Percentiles rank a stretch among this genome's conserved stretches.
phyloP scores from a whole-genome alignment of 2,797 vertebrate genomes.

The Merluccius polli region DNA sequence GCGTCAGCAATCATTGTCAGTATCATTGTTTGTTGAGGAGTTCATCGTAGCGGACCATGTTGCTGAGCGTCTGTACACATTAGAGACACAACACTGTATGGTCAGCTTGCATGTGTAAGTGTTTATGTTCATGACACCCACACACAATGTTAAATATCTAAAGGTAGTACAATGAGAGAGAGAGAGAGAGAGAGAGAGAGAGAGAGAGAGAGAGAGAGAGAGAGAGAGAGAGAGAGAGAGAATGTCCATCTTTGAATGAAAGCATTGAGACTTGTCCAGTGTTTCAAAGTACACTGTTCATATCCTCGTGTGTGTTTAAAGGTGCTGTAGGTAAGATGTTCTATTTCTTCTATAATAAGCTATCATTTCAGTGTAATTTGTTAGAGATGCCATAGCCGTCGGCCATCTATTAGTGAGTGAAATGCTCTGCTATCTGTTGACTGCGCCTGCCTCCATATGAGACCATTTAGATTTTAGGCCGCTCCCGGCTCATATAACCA shows the following conservation, averaged over 20 bases:
- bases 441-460: background rate
- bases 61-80: too few species aligned
- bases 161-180: slow-evolving; percentile 5
- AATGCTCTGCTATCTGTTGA: background rate
- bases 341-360: too few species aligned
- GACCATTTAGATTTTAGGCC: background rate
- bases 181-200: slow-evolving; percentile 33
- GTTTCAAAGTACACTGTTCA: too few species aligned
- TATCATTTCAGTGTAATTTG: background rate
- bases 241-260: slow-evolving; percentile 14
- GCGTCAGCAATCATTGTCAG: too few species aligned
- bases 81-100: too few species aligned
- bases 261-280: slow-evolving; percentile 11
- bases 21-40: too few species aligned
- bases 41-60: too few species aligned
- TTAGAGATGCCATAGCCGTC: background rate
- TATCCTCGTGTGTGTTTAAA: background rate
- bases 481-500: background rate
- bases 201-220: slow-evolving; percentile 23
- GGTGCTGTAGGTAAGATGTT: background rate
- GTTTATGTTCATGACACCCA: too few species aligned
- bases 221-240: too few species aligned
- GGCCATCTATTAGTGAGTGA: background rate
- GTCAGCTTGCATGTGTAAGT: too few species aligned
- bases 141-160: too few species aligned